phyloP scores from a whole-genome alignment of 2,888 invertebrate species.

The Aromia moschata region DNA sequence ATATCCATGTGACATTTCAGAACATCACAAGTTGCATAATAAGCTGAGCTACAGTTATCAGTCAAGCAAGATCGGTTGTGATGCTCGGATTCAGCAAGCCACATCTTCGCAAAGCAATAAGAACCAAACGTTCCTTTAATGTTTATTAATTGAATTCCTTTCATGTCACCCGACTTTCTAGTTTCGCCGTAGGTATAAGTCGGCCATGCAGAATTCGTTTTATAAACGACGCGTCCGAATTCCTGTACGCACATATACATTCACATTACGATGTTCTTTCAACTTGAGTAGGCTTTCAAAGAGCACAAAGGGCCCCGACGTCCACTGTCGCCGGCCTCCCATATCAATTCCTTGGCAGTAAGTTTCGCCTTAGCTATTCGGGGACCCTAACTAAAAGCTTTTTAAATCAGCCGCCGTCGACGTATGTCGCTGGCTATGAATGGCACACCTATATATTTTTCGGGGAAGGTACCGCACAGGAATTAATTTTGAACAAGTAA shows the following conservation, averaged over 20 bases:
- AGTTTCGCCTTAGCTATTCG: conserved; percentile 10
- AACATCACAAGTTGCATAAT: too few species aligned
- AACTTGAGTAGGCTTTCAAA: conserved; percentile 9
- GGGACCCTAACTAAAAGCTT: conserved; percentile 8
- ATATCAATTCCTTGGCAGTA: conserved; percentile 12
- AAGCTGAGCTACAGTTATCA: too few species aligned
- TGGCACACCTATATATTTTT: conserved; percentile 9
- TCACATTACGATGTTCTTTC: conserved; percentile 16
- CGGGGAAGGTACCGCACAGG: conserved; percentile 6
- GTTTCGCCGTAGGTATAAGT: neutral
- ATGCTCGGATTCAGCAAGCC: too few species aligned
- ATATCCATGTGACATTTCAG: too few species aligned
- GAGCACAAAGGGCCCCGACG: conserved; percentile 8
- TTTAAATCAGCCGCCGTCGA: conserved; percentile 9
- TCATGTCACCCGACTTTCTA: neutral
- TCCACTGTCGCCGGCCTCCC: conserved; percentile 9
- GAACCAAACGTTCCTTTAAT: neutral
- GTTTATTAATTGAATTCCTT: neutral
- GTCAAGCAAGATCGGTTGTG: too few species aligned
- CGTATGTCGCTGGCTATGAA: conserved; percentile 7
- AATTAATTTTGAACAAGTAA: conserved; percentile 12
- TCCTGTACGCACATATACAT: conserved; percentile 12
- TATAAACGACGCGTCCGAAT: neutral
- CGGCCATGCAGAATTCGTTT: neutral
- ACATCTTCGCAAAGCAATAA: too few species aligned